These are phyloP conservation scores for Drosophila cognata DNA, from an alignment of 2,888 invertebrate genomes.

Conservation along the genomic window DNA sequence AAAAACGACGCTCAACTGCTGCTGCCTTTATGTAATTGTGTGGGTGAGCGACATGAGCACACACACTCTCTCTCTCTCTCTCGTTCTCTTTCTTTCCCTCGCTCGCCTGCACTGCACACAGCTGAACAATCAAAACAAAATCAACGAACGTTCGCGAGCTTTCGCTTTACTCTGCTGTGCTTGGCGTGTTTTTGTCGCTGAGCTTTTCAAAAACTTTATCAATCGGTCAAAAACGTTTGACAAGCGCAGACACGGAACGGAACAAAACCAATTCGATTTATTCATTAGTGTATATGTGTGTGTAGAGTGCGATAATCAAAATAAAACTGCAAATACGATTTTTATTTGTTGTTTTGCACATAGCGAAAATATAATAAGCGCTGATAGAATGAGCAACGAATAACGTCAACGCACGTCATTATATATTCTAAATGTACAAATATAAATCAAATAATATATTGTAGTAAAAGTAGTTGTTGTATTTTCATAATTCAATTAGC, in stretches of 20 bases:
- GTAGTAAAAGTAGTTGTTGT: constrained; percentile 26
- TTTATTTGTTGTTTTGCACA: constrained; percentile 22
- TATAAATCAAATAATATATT: constrained; percentile 22
- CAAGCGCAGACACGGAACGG: constrained; percentile 69
- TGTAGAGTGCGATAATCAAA: constrained; percentile 64
- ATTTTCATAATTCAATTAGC: constrained; percentile 54
- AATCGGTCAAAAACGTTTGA: constrained; percentile 85
- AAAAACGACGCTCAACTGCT: constrained; percentile 17
- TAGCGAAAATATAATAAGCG: constrained; percentile 18
- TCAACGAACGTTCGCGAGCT: constrained; percentile 42
- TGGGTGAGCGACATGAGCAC: constrained; percentile 45
- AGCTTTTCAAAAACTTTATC: constrained; percentile 83
- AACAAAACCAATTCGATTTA: constrained; percentile 17
- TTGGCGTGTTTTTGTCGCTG: constrained; percentile 64
- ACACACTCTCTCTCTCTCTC: constrained; percentile 23
- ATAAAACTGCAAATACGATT: constrained; percentile 46
- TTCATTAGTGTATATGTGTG: constrained; percentile 36
- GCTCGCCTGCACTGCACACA: constrained; percentile 48
- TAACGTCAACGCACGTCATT: constrained; percentile 32
- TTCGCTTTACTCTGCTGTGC: constrained; percentile 34
- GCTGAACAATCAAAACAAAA: constrained; percentile 75
- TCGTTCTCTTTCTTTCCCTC: constrained; percentile 13
- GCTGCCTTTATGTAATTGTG: constrained; percentile 27
- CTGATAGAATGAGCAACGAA: constrained; percentile 38
- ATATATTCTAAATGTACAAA: constrained; percentile 2